phyloP scores from a whole-genome alignment of 2,797 vertebrate species.

The Eulemur coronatus region DNA sequence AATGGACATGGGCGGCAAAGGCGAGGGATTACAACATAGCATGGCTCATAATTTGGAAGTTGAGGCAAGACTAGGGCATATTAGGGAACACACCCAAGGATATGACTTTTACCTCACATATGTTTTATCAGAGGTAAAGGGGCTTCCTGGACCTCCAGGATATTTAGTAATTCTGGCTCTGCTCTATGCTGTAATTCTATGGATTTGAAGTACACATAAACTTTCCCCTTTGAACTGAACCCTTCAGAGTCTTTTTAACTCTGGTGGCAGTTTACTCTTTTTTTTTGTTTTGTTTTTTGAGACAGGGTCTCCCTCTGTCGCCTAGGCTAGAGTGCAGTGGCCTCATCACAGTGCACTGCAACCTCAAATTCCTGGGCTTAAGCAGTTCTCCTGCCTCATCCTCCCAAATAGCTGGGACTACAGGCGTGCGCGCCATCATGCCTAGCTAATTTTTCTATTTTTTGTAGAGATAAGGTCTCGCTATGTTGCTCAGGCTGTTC shows the following conservation, averaged over 20 bases:
- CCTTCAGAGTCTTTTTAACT: not conserved
- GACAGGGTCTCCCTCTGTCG: no score
- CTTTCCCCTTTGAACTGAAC: not conserved
- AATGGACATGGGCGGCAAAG: not conserved
- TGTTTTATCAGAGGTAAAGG: constrained; percentile 7
- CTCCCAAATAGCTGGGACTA: no score
- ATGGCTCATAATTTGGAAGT: not conserved
- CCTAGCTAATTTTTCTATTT: no score
- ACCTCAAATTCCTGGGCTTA: no score
- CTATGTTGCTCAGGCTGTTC: no score
- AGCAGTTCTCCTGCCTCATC: no score
- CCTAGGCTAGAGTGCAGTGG: no score
- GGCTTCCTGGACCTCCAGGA: not conserved
- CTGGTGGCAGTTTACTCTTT: not conserved
- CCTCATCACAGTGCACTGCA: no score
- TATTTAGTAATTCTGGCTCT: not conserved
- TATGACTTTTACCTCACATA: not conserved
- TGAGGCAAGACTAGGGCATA: not conserved
- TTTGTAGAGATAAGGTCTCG: no score
- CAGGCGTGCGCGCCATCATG: no score
- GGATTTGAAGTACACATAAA: constrained; percentile 6
- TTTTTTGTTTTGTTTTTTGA: not conserved
- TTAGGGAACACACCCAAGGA: not conserved
- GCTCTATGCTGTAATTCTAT: not conserved
- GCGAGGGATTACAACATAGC: not conserved